phyloP scores from a whole-genome alignment of 2,113 vertebrate species.

The Atractosteus spatula region DNA sequence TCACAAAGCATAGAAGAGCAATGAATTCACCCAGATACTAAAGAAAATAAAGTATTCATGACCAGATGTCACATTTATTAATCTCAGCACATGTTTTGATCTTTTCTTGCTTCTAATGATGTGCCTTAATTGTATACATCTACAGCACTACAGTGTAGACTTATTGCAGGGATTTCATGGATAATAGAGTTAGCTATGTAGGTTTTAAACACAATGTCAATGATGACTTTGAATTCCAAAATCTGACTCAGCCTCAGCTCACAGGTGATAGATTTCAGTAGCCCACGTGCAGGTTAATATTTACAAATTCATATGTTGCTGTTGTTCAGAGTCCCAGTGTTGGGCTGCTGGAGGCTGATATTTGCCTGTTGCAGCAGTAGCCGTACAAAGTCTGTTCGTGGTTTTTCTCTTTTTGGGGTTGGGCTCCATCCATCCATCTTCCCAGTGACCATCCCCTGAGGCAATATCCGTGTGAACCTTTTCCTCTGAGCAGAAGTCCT shows the following conservation, averaged over 20 bases:
- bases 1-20: conserved; percentile 45
- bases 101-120: conserved; percentile 58
- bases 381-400: neutral
- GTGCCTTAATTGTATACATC: conserved; percentile 65
- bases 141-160: conserved; percentile 60
- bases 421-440: conserved; percentile 4
- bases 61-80: conserved; percentile 57
- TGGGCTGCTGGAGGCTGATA: neutral
- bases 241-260: conserved; percentile 55
- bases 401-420: neutral
- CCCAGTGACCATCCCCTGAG: conserved; percentile 43
- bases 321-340: conserved; percentile 25
- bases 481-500: conserved; percentile 69
- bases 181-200: conserved; percentile 52
- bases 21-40: conserved; percentile 52
- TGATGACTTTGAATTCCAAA: conserved; percentile 43
- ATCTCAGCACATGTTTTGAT: conserved; percentile 45
- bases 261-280: conserved; percentile 57
- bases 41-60: conserved; percentile 55
- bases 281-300: conserved; percentile 71
- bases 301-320: conserved; percentile 62
- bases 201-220: conserved; percentile 42
- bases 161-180: conserved; percentile 64
- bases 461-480: conserved; percentile 56
- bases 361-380: conserved; percentile 16